Percentiles rank a stretch among this genome's conserved stretches.
Evolutionary conservation across 2,113 vertebrate genomes (phyloP).

Genomic region (Cyprinodon tularosa): DNA sequence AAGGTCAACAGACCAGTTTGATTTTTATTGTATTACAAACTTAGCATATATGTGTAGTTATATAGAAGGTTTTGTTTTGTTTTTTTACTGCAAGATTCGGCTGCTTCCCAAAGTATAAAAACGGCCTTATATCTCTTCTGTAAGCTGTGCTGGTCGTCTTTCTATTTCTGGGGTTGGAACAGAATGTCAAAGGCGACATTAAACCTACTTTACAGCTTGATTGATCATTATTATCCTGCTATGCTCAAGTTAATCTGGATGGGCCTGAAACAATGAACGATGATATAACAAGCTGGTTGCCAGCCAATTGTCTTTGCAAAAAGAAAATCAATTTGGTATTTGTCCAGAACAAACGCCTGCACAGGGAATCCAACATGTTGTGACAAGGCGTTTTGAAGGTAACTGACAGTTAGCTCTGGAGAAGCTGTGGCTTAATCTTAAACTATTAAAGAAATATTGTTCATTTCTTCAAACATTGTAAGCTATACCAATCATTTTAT

Average conservation of each 20-base stretch:
- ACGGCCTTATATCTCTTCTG: slow-evolving; percentile 12
- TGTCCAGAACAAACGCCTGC: slow-evolving; percentile 52
- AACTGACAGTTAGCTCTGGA: slow-evolving; percentile 18
- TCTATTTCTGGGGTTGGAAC: slow-evolving; percentile 22
- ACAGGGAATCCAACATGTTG: slow-evolving; percentile 39
- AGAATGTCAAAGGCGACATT: slow-evolving; percentile 33
- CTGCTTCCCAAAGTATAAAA: slow-evolving; percentile 16
- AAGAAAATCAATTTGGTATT: slow-evolving; percentile 57
- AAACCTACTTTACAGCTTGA: slow-evolving; percentile 54
- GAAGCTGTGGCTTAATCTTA: neutral
- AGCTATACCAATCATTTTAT: neutral
- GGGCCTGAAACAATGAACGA: slow-evolving; percentile 62
- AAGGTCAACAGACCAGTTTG: too few relatives aligned
- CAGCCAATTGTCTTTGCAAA: slow-evolving; percentile 49
- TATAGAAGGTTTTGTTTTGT: neutral
- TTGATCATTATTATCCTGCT: slow-evolving; percentile 53
- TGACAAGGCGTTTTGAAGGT: slow-evolving; percentile 28
- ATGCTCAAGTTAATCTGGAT: slow-evolving; percentile 58
- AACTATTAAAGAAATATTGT: neutral
- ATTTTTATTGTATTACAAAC: neutral
- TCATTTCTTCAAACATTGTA: neutral
- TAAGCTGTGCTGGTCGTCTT: slow-evolving; percentile 4
- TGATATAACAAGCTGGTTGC: slow-evolving; percentile 55
- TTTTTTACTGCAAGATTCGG: slow-evolving; percentile 20
- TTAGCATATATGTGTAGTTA: neutral